Conservation (phyloP, 1,140 invertebrate species). For the Battus philenor region DNA sequence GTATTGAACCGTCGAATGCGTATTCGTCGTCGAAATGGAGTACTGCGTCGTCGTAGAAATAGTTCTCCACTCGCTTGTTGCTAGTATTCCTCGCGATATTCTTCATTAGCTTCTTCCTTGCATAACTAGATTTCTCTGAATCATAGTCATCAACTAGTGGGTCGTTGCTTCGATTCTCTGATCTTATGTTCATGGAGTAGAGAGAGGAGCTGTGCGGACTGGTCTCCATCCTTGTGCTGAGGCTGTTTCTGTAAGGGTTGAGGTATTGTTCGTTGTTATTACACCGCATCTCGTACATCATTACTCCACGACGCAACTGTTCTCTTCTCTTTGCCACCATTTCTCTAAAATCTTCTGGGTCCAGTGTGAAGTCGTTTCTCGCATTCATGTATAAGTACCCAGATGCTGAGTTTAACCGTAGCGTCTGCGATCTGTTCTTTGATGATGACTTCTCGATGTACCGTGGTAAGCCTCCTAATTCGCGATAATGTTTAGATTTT, state of each 20-base stretch:
- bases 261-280: slow-evolving; percentile 42
- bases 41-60: slow-evolving; percentile 72
- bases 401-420: slow-evolving; percentile 68
- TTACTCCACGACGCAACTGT: slow-evolving; percentile 58
- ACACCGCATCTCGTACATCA: slow-evolving; percentile 41
- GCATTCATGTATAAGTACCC: slow-evolving; percentile 74
- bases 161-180: slow-evolving; percentile 67
- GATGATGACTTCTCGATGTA: slow-evolving; percentile 66
- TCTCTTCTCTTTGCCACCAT: slow-evolving; percentile 65
- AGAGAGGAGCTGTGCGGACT: slow-evolving; percentile 62
- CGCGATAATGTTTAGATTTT: slow-evolving; percentile 47
- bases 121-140: slow-evolving; percentile 68
- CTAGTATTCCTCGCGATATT: slow-evolving; percentile 69
- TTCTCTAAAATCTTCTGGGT: slow-evolving; percentile 67
- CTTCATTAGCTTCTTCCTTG: slow-evolving; percentile 65
- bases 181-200: slow-evolving; percentile 60
- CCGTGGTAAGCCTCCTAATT: slow-evolving; percentile 52
- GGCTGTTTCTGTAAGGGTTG: slow-evolving; percentile 36
- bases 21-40: slow-evolving; percentile 70
- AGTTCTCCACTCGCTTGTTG: slow-evolving; percentile 51
- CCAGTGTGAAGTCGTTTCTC: slow-evolving; percentile 67
- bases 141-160: slow-evolving; percentile 70
- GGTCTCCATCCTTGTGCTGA: slow-evolving; percentile 31
- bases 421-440: slow-evolving; percentile 58
- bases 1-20: slow-evolving; percentile 66